A percentile compares a stretch with the other conserved stretches of the same genome.
phyloP scores from a whole-genome alignment of 2,888 invertebrate genomes.

The Orthosia incerta region DNA sequence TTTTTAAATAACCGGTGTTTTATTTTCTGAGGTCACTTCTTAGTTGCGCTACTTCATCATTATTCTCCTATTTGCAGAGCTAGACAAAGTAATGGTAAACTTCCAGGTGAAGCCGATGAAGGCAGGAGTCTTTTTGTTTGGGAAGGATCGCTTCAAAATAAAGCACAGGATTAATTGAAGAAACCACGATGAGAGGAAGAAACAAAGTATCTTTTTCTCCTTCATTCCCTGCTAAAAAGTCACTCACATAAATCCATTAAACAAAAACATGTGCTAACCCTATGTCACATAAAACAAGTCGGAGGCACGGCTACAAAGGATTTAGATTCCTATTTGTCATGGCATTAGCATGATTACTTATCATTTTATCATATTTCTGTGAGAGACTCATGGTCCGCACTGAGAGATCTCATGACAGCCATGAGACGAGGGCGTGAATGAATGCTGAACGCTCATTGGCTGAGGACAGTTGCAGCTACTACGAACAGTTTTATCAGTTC shows the following conservation, averaged over 20 bases:
- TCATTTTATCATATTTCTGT: slow-evolving; percentile 68
- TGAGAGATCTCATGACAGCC: slow-evolving; percentile 78
- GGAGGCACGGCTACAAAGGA: slow-evolving; percentile 79
- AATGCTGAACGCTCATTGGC: slow-evolving; percentile 75
- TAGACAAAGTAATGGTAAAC: too few relatives aligned
- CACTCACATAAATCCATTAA: slow-evolving; percentile 3
- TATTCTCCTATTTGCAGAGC: too few relatives aligned
- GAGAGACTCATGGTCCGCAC: slow-evolving; percentile 72
- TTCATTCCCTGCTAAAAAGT: background rate
- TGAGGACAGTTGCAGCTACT: slow-evolving; percentile 52
- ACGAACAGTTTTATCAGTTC: slow-evolving; percentile 50
- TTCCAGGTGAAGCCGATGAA: too few relatives aligned
- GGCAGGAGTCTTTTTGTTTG: too few relatives aligned
- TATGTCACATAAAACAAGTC: slow-evolving; percentile 40
- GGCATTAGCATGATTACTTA: slow-evolving; percentile 74
- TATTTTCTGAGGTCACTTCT: too few relatives aligned
- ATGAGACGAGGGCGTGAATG: slow-evolving; percentile 85
- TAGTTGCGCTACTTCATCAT: too few relatives aligned
- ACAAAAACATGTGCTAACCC: slow-evolving; percentile 47
- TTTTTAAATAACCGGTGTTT: background rate
- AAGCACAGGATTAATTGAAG: background rate
- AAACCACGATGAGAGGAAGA: background rate
- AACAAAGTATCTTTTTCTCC: background rate
- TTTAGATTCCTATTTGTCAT: slow-evolving; percentile 74
- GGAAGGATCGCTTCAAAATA: background rate